Conservation (phyloP, 2,888 invertebrate genomes). For the Trichopoda pennipes region DNA sequence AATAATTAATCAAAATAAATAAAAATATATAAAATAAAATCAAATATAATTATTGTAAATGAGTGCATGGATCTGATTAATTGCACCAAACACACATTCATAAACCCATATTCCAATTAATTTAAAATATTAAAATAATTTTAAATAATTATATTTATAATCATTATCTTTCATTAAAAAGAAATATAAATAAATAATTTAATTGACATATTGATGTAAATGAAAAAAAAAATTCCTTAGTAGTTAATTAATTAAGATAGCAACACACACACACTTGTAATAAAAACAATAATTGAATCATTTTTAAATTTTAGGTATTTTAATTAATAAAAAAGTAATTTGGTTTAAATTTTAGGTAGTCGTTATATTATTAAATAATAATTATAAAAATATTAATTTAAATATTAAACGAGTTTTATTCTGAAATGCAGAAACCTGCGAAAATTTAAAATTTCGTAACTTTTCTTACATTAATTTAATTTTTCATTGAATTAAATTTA, state of each 20-base stretch:
- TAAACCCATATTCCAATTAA: constrained; percentile 40
- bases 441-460: background rate
- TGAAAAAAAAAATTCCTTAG: constrained; percentile 2
- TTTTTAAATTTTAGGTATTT: constrained; percentile 17
- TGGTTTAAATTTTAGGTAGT: constrained; percentile 6
- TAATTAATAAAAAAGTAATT: background rate
- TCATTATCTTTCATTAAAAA: constrained; percentile 6
- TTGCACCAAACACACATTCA: constrained; percentile 61
- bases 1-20: constrained; percentile 14
- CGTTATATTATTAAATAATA: background rate
- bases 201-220: background rate
- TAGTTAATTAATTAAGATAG: constrained; percentile 28
- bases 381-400: background rate
- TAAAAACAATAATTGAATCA: constrained; percentile 29
- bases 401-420: constrained; percentile 23
- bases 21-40: constrained; percentile 18
- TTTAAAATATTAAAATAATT: constrained; percentile 23
- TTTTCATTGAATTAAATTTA: no score
- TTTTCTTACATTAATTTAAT: no score
- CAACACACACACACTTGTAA: constrained; percentile 36
- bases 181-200: background rate
- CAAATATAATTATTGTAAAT: constrained; percentile 47
- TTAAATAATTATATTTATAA: constrained; percentile 14
- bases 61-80: constrained; percentile 67
- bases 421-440: background rate